Conservation (phyloP, 2,113 vertebrate genomes). For the Podiceps cristatus region DNA sequence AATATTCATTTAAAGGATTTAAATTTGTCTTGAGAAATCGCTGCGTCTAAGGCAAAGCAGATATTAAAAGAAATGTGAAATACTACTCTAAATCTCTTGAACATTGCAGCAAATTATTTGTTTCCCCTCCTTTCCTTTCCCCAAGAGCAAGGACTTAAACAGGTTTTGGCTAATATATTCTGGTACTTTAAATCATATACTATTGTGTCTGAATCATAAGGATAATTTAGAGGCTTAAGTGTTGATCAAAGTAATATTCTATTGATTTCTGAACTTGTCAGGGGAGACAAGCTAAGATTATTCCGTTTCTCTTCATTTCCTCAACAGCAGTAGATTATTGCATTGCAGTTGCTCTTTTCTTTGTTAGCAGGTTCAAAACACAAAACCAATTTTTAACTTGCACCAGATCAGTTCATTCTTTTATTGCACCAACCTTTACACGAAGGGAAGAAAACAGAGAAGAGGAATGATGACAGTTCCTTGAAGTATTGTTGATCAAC, state of each 20-base stretch:
- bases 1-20: neutral
- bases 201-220: neutral
- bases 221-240: neutral
- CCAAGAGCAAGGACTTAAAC: neutral
- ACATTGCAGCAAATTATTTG: neutral
- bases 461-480: neutral
- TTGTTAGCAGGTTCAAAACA: neutral
- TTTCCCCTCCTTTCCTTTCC: neutral
- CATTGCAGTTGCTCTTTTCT: neutral
- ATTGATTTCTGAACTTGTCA: neutral
- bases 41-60: neutral
- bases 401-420: neutral
- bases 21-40: neutral
- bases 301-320: neutral
- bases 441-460: neutral
- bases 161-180: neutral
- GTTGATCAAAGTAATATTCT: neutral
- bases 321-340: neutral
- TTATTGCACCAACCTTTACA: neutral
- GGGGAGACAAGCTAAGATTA: neutral
- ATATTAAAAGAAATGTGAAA: neutral
- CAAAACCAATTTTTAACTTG: neutral
- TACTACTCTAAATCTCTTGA: neutral
- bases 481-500: neutral
- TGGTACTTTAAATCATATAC: neutral